Evolutionary conservation across 2,113 vertebrate genomes (phyloP).

Genomic region (Regulus satrapa): DNA sequence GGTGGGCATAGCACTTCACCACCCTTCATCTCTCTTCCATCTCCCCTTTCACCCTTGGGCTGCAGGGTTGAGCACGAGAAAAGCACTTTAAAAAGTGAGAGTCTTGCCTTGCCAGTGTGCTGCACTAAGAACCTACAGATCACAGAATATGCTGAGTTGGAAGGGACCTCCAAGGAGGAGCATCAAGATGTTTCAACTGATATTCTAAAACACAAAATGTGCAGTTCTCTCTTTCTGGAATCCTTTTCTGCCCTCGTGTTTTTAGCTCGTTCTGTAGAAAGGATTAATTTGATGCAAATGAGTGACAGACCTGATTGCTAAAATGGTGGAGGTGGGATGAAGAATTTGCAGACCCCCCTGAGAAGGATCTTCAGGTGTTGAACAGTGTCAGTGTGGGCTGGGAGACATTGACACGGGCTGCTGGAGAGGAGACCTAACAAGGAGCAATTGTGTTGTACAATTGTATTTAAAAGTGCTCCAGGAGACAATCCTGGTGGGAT

Average conservation of each 20-base stretch:
- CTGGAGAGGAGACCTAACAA: background rate
- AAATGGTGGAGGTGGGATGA: no score
- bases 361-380: background rate
- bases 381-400: background rate
- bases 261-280: background rate
- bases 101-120: background rate
- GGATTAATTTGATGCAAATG: background rate
- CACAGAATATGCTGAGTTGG: background rate
- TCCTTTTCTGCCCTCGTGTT: rapidly evolving
- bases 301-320: background rate
- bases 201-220: background rate
- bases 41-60: background rate
- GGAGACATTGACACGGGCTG: background rate
- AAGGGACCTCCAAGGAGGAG: background rate
- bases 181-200: background rate
- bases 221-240: background rate
- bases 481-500: background rate
- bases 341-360: no score
- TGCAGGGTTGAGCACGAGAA: background rate
- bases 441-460: background rate
- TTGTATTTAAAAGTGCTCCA: background rate
- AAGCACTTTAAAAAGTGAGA: background rate
- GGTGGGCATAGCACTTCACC: background rate
- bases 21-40: background rate
- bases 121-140: background rate